Percentiles rank a stretch among this genome's conserved stretches.
Conservation (phyloP, 2,888 invertebrate species). For the Arctia plantaginis region DNA sequence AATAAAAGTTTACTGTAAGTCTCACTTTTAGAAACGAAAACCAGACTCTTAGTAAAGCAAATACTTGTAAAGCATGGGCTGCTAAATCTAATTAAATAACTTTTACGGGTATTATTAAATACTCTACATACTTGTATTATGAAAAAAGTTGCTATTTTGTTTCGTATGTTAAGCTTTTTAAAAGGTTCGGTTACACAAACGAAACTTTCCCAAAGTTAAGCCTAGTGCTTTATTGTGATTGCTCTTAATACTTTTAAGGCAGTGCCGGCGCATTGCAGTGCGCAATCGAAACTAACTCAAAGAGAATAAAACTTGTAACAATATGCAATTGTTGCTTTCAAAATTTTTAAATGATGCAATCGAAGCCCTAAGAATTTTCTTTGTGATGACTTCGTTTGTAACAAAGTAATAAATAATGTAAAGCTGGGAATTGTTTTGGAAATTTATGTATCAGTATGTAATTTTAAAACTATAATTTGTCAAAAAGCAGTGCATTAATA, state of each 20-base stretch:
- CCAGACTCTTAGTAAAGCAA: neutral
- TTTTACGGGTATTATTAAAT: conserved; percentile 45
- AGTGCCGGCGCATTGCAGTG: conserved; percentile 71
- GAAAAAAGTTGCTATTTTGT: conserved; percentile 50
- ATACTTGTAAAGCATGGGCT: conserved; percentile 3
- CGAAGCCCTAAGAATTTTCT: conserved; percentile 10
- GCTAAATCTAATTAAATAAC: conserved; percentile 52
- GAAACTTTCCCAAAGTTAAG: conserved; percentile 61
- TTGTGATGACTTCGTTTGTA: neutral
- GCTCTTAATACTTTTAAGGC: conserved; percentile 70
- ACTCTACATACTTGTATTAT: conserved; percentile 50
- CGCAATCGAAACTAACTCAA: conserved; percentile 73
- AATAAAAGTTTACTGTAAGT: neutral
- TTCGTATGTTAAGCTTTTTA: conserved; percentile 47
- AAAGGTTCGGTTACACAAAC: conserved; percentile 48
- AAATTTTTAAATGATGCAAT: conserved; percentile 38
- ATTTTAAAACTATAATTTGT: too few species aligned
- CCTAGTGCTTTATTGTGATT: conserved; percentile 71
- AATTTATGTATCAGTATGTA: neutral
- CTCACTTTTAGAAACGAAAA: neutral
- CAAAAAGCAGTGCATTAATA: too few species aligned
- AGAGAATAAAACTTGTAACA: conserved; percentile 71
- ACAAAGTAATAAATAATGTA: too few species aligned
- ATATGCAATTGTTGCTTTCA: conserved; percentile 65
- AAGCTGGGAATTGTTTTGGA: too few species aligned